Conservation (phyloP, 2,113 vertebrate species). For the Chamaea fasciata region DNA sequence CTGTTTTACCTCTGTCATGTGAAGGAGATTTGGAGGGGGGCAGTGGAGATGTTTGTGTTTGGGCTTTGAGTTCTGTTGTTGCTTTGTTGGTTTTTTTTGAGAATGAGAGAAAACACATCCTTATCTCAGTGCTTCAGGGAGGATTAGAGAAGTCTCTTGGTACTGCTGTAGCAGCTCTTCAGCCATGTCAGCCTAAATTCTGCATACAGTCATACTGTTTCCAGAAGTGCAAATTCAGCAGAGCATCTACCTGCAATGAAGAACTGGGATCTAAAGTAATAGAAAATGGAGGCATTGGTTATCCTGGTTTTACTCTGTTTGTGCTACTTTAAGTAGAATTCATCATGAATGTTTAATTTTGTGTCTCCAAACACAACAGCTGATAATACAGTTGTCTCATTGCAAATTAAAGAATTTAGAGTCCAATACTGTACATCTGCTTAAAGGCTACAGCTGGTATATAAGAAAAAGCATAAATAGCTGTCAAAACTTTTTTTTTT, state of each 20-base stretch:
- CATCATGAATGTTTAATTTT: background rate
- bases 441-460: background rate
- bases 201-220: background rate
- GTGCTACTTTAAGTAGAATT: background rate
- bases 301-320: background rate
- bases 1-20: background rate
- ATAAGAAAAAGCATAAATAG: background rate
- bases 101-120: background rate
- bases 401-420: background rate
- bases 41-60: background rate
- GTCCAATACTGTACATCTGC: background rate
- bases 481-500: background rate
- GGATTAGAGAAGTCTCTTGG: background rate
- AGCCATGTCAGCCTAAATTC: background rate
- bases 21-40: background rate
- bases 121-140: background rate
- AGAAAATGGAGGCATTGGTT: background rate
- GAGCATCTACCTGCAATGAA: background rate
- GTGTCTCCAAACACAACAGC: background rate
- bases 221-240: background rate
- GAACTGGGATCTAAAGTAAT: background rate
- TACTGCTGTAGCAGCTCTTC: background rate
- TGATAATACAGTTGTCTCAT: background rate
- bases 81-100: background rate
- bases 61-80: background rate